These are phyloP conservation scores for Liparis tanakae DNA, from an alignment of 2,797 vertebrate species.

Conservation along the genomic window DNA sequence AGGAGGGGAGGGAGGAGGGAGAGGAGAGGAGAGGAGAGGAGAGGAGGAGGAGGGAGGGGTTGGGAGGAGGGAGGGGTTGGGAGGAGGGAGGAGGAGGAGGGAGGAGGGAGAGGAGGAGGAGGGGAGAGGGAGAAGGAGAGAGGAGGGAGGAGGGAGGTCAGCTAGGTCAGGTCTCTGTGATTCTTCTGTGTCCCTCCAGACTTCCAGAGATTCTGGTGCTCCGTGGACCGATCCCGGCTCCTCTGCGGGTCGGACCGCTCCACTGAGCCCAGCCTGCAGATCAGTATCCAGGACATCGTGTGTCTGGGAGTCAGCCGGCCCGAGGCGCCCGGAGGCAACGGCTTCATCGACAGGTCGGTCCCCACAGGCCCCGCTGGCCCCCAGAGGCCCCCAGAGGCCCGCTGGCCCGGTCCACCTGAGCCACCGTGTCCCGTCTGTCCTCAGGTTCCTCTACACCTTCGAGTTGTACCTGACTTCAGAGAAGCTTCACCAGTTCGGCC, in stretches of 20 bases:
- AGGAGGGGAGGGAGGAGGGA: too few species aligned
- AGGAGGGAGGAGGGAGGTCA: too few species aligned
- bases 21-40: too few species aligned
- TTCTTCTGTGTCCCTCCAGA: slow-evolving; percentile 80
- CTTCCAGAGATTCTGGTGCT: slow-evolving; percentile 90
- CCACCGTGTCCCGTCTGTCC: background rate
- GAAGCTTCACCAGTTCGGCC: slow-evolving; percentile 90
- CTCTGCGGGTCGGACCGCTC: slow-evolving; percentile 89
- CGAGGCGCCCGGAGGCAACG: slow-evolving; percentile 71
- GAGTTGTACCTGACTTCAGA: slow-evolving; percentile 91
- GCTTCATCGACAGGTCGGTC: slow-evolving; percentile 78
- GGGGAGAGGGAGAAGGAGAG: too few species aligned
- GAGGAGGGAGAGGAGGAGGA: too few species aligned
- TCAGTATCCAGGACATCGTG: slow-evolving; percentile 87
- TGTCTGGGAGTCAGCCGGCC: slow-evolving; percentile 89
- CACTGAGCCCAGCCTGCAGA: slow-evolving; percentile 84
- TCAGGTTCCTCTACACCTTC: slow-evolving; percentile 92
- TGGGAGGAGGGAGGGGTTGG: too few species aligned
- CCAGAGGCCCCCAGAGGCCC: too few species aligned
- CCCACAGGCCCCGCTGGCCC: too few species aligned
- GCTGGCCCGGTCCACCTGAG: too few species aligned
- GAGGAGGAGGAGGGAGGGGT: too few species aligned
- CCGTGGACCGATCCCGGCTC: slow-evolving; percentile 85
- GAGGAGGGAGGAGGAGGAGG: too few species aligned
- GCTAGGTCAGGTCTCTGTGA: too few species aligned